Evolutionary conservation across 1,140 invertebrate genomes (phyloP).

Genomic region (Polyergus mexicanus): DNA sequence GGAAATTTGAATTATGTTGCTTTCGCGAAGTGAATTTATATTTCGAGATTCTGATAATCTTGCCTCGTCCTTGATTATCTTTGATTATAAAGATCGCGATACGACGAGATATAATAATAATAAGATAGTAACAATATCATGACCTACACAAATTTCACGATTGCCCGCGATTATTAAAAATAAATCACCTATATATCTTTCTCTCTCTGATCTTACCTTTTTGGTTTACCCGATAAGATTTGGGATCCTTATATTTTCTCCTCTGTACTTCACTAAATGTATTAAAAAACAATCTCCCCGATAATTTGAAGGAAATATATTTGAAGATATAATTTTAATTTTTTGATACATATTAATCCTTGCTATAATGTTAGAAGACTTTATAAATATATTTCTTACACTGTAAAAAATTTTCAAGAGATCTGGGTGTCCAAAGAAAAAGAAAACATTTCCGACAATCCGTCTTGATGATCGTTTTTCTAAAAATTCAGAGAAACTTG

Average conservation of each 20-base stretch:
- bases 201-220: slow-evolving; percentile 13
- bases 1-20: neutral
- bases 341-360: neutral
- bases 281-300: slow-evolving; percentile 5
- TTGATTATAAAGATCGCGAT: neutral
- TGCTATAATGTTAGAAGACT: neutral
- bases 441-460: too few species aligned
- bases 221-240: neutral
- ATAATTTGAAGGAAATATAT: neutral
- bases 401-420: too few species aligned
- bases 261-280: neutral
- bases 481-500: too few species aligned
- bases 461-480: too few species aligned
- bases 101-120: slow-evolving; percentile 5
- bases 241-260: neutral
- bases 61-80: neutral
- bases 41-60: slow-evolving; percentile 3
- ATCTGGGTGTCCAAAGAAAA: too few species aligned
- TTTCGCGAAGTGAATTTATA: neutral
- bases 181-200: slow-evolving; percentile 30
- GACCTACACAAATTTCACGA: slow-evolving; percentile 6
- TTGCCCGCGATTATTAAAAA: neutral
- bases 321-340: neutral
- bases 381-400: neutral
- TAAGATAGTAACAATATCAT: slow-evolving; percentile 11